Evolutionary conservation across 2,888 invertebrate species (phyloP).

Genomic region (Acleris laterana): DNA sequence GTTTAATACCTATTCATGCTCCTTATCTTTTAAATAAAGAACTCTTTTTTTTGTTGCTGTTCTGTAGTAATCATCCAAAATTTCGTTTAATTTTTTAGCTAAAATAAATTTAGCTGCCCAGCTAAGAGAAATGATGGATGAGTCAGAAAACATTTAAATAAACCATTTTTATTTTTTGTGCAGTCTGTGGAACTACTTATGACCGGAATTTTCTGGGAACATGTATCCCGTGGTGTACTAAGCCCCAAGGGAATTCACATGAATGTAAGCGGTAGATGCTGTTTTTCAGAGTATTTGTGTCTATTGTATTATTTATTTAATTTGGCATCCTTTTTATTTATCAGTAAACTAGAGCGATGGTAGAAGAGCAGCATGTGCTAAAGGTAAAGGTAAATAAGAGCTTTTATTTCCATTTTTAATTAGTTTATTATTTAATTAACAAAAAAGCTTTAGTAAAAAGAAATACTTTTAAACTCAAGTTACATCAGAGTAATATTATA

Average conservation of each 20-base stretch:
- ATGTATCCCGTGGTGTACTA: conserved; percentile 90
- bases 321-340: conserved; percentile 47
- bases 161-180: conserved; percentile 40
- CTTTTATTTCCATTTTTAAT: conserved; percentile 39
- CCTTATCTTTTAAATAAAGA: no score
- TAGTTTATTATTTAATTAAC: not conserved
- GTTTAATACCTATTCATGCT: no score
- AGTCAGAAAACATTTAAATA: not conserved
- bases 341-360: conserved; percentile 56
- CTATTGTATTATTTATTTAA: conserved; percentile 43
- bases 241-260: conserved; percentile 72
- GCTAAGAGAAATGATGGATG: no score
- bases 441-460: not conserved
- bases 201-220: conserved; percentile 90
- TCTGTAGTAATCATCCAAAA: no score
- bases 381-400: conserved; percentile 54
- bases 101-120: no score
- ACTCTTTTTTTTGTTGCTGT: no score
- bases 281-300: conserved; percentile 18
- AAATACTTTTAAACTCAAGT: no score
- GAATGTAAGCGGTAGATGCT: conserved; percentile 63
- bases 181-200: conserved; percentile 88
- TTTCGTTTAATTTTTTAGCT: no score
- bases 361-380: conserved; percentile 55
- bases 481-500: no score